These are phyloP conservation scores for Halcyon malimbica DNA, from an alignment of 2,113 vertebrate species.

Conservation along the genomic window DNA sequence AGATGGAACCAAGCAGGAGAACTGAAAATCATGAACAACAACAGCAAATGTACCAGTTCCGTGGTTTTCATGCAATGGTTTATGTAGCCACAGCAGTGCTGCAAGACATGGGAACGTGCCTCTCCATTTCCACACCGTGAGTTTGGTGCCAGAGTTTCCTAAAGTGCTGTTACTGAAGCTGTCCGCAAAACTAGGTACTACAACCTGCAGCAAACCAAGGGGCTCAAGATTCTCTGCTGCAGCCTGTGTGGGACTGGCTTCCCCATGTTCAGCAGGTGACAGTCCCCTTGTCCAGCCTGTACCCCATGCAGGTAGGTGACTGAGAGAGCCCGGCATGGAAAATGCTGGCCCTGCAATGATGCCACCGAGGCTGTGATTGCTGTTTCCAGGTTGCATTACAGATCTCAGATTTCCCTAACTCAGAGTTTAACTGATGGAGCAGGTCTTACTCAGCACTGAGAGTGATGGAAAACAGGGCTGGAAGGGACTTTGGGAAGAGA, in stretches of 20 bases:
- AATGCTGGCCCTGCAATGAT: not conserved
- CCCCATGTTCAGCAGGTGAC: not conserved
- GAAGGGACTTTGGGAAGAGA: not conserved
- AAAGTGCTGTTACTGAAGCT: not conserved
- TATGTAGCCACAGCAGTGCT: not conserved
- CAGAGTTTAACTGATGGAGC: not conserved
- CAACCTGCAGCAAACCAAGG: not conserved
- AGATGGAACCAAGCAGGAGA: not conserved
- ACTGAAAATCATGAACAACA: not conserved
- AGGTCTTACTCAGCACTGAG: not conserved
- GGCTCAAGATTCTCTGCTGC: not conserved
- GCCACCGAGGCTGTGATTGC: not conserved
- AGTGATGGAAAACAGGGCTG: not conserved
- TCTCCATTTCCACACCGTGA: not conserved
- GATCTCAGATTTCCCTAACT: not conserved
- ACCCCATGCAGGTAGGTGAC: fast-evolving
- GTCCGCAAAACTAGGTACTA: not conserved
- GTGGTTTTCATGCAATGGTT: not conserved
- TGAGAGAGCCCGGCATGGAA: fast-evolving
- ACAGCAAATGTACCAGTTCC: not conserved
- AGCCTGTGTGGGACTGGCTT: fast-evolving
- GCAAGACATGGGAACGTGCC: not conserved
- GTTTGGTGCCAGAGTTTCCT: not conserved
- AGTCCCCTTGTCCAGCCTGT: not conserved
- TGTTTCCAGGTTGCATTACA: not conserved